Conservation (phyloP, 2,113 vertebrate genomes). For the Melozone crissalis region DNA sequence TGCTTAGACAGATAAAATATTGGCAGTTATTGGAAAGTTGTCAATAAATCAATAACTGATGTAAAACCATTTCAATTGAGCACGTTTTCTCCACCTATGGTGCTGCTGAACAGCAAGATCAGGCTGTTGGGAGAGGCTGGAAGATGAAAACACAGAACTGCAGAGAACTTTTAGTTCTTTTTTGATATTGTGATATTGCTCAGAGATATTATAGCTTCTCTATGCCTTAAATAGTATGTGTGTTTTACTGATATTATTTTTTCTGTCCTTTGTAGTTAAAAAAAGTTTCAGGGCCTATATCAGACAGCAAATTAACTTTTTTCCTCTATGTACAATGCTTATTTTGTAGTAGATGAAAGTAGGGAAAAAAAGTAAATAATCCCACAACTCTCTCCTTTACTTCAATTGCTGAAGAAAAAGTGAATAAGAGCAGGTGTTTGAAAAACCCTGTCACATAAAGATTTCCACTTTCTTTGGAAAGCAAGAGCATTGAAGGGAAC, state of each 20-base stretch:
- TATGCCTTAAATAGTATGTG: not conserved
- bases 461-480: slow-evolving; percentile 31
- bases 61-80: not conserved
- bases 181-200: not conserved
- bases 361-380: not conserved
- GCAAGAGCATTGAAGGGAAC: not conserved
- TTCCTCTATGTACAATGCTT: not conserved
- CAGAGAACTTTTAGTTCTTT: not conserved
- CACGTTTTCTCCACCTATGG: not conserved
- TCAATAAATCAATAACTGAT: not conserved
- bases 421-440: not conserved
- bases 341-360: not conserved
- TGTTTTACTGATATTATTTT: not conserved
- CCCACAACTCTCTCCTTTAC: not conserved
- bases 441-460: not conserved
- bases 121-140: not conserved
- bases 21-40: not conserved
- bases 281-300: not conserved
- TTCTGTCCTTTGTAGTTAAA: not conserved
- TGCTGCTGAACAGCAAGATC: not conserved
- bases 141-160: not conserved
- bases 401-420: not conserved
- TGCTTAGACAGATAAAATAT: not conserved
- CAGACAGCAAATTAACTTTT: not conserved
- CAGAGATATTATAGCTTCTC: not conserved